Evolutionary conservation across 1,140 invertebrate genomes (phyloP).

Genomic region (Aphelenchoides fujianensis): DNA sequence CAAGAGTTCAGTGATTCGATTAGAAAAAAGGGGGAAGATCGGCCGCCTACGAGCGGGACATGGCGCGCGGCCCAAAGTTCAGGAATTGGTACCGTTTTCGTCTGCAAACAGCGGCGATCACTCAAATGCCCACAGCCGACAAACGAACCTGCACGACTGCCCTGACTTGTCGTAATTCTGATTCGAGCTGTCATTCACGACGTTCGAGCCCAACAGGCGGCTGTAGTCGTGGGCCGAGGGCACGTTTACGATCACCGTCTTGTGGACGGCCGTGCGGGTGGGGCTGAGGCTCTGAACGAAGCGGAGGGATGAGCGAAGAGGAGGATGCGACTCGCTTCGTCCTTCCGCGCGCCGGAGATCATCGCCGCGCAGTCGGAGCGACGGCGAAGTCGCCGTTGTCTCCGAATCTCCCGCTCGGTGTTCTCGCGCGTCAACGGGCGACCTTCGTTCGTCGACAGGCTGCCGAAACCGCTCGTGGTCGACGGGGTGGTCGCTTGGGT

Average conservation of each 20-base stretch:
- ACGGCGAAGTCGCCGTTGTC: slow-evolving; percentile 43
- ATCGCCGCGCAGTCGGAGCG: slow-evolving; percentile 28
- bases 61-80: too few relatives aligned
- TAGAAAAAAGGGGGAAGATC: too few relatives aligned
- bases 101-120: too few relatives aligned
- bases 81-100: too few relatives aligned
- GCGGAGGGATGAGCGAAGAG: neutral
- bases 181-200: neutral
- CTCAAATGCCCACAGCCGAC: too few relatives aligned
- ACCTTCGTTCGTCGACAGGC: neutral
- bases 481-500: slow-evolving; percentile 10
- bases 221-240: neutral
- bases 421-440: slow-evolving; percentile 1
- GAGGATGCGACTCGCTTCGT: neutral
- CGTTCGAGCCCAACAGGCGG: slow-evolving; percentile 3
- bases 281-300: slow-evolving; percentile 13
- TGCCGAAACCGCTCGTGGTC: neutral
- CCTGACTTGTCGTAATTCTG: neutral
- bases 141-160: slow-evolving; percentile 17
- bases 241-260: neutral
- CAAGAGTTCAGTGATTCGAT: too few relatives aligned
- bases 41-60: too few relatives aligned
- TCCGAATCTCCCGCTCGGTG: slow-evolving; percentile 39
- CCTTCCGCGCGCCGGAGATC: slow-evolving; percentile 2
- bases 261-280: neutral